Evolutionary conservation across 2,888 invertebrate genomes (phyloP).

Genomic region (Zaprionus obscuricornis): DNA sequence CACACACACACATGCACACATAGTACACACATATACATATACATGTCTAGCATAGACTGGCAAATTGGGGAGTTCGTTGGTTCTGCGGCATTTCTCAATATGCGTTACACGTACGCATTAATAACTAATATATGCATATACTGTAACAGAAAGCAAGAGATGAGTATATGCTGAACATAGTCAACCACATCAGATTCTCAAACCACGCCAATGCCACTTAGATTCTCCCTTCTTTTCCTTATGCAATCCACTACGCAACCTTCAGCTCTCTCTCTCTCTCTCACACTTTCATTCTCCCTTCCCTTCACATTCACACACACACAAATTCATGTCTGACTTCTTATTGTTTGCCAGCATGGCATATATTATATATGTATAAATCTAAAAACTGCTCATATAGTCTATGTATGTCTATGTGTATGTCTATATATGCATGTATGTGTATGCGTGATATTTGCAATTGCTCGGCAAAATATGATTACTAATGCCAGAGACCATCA

Average conservation of each 20-base stretch:
- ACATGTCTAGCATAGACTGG: constrained; percentile 23
- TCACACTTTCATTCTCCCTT: neutral
- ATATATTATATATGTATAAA: constrained; percentile 57
- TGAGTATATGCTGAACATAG: constrained; percentile 37
- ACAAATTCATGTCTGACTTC: constrained; percentile 46
- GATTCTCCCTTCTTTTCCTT: neutral
- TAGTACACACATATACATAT: constrained; percentile 4
- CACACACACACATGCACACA: constrained; percentile 14
- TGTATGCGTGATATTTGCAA: constrained; percentile 55
- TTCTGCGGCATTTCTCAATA: constrained; percentile 72
- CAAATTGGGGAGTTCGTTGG: constrained; percentile 49
- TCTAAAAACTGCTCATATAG: constrained; percentile 75
- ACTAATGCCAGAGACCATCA: constrained; percentile 67
- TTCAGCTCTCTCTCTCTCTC: neutral
- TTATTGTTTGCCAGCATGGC: constrained; percentile 63
- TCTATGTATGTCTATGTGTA: constrained; percentile 15
- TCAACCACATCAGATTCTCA: too few relatives aligned
- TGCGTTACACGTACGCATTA: constrained; percentile 77
- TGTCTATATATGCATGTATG: constrained; percentile 18
- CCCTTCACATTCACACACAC: constrained; percentile 2
- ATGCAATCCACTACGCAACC: neutral
- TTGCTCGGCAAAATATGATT: constrained; percentile 76
- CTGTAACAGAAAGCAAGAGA: constrained; percentile 58
- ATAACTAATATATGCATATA: constrained; percentile 76
- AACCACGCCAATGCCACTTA: constrained; percentile 10